Evolutionary conservation across 2,113 vertebrate genomes (phyloP).

Genomic region (Plotosus lineatus): DNA sequence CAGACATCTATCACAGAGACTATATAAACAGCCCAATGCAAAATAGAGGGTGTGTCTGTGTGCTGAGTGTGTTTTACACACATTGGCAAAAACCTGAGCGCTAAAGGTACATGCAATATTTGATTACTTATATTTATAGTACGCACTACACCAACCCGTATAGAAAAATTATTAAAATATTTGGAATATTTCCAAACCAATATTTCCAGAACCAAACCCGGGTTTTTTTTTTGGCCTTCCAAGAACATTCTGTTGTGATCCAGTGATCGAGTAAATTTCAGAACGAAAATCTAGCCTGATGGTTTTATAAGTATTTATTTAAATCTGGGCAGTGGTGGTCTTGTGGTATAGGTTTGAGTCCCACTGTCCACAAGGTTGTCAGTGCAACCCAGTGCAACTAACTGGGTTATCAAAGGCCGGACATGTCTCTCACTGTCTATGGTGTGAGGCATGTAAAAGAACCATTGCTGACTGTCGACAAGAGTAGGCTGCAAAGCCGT

Average conservation of each 20-base stretch:
- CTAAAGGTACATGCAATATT: slow-evolving; percentile 61
- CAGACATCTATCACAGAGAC: background rate
- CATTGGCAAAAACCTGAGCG: slow-evolving; percentile 55
- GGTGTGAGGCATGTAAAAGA: too few species aligned
- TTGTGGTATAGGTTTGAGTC: too few species aligned
- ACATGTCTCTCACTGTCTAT: too few species aligned
- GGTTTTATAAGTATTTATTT: background rate
- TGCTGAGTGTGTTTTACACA: slow-evolving; percentile 19
- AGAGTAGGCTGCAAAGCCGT: too few species aligned
- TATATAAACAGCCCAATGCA: slow-evolving; percentile 9
- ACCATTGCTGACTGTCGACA: too few species aligned
- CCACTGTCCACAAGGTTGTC: too few species aligned
- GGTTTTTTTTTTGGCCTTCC: background rate
- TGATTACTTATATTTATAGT: too few species aligned
- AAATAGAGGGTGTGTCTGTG: slow-evolving; percentile 20
- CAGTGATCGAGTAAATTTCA: background rate
- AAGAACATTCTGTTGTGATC: background rate
- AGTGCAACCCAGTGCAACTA: too few species aligned
- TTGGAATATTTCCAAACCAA: too few species aligned
- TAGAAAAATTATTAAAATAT: background rate
- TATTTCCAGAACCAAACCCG: background rate
- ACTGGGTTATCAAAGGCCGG: too few species aligned
- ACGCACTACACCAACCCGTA: too few species aligned
- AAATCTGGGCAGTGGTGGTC: too few species aligned
- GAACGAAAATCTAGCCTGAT: background rate